Conservation (phyloP, 2,113 vertebrate genomes). For the Peromyscus leucopus region DNA sequence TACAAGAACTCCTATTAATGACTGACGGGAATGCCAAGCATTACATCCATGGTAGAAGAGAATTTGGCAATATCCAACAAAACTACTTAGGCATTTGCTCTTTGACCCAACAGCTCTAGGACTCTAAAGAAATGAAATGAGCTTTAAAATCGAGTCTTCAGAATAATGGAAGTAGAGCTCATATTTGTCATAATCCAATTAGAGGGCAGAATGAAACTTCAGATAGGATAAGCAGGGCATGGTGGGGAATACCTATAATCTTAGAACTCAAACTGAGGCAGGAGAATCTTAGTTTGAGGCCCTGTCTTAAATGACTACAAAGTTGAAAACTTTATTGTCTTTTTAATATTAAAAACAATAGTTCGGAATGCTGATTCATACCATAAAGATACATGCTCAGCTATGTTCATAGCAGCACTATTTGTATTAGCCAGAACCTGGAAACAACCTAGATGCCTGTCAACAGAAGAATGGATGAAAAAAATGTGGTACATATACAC, state of each 20-base stretch:
- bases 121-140: background rate
- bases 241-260: background rate
- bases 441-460: too few species aligned
- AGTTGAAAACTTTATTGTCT: background rate
- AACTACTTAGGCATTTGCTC: background rate
- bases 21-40: background rate
- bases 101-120: background rate
- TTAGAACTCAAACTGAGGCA: background rate
- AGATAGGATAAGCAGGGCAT: background rate
- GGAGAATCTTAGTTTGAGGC: background rate
- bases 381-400: too few species aligned
- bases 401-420: too few species aligned
- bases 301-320: background rate
- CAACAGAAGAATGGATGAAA: too few species aligned
- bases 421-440: too few species aligned
- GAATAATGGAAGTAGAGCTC: background rate
- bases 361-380: background rate
- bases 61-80: background rate
- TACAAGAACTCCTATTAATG: background rate
- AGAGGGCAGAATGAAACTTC: background rate
- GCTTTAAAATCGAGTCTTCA: background rate
- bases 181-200: background rate
- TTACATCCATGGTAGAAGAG: background rate
- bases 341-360: background rate
- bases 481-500: too few species aligned